A percentile compares a stretch with the other conserved stretches of the same genome.
Evolutionary conservation across 53 echinoderm and acorn worm species (phyloP).

Genomic region (Echinometra lucunter): DNA sequence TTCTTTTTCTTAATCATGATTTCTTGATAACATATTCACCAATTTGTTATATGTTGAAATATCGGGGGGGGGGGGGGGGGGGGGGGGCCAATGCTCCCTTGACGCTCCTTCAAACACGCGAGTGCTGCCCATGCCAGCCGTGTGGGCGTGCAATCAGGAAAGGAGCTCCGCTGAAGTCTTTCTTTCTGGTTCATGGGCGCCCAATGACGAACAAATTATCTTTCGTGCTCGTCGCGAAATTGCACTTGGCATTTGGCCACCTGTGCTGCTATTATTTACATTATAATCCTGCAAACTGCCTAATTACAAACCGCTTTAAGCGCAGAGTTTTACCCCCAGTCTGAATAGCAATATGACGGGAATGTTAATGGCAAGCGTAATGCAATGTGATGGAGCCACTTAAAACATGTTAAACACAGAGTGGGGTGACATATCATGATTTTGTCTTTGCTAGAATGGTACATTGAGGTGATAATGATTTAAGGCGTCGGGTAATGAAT

Average conservation of each 20-base stretch:
- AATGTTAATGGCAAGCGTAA: conserved; percentile 15
- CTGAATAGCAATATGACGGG: conserved; percentile 5
- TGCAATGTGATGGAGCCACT: neutral
- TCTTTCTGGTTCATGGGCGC: conserved; percentile 10
- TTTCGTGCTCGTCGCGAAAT: conserved; percentile 35
- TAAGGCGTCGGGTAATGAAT: neutral
- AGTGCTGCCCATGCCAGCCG: neutral
- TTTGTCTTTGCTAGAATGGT: neutral
- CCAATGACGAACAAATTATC: conserved; percentile 57
- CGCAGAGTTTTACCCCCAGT: neutral
- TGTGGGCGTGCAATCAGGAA: neutral
- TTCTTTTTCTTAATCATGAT: too few species aligned
- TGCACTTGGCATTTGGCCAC: conserved; percentile 27
- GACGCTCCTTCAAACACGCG: too few species aligned
- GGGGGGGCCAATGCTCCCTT: too few species aligned
- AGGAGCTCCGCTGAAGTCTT: conserved; percentile 26
- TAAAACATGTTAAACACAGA: neutral
- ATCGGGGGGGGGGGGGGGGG: too few species aligned
- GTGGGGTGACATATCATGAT: neutral
- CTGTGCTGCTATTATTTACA: conserved; percentile 51
- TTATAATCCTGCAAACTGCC: conserved; percentile 26
- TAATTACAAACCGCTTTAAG: conserved; percentile 15
- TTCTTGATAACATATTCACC: too few species aligned
- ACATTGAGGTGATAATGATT: neutral
- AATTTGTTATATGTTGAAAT: too few species aligned